Evolutionary conservation across 2,888 invertebrate species (phyloP).

Genomic region (Gerris lacustris): DNA sequence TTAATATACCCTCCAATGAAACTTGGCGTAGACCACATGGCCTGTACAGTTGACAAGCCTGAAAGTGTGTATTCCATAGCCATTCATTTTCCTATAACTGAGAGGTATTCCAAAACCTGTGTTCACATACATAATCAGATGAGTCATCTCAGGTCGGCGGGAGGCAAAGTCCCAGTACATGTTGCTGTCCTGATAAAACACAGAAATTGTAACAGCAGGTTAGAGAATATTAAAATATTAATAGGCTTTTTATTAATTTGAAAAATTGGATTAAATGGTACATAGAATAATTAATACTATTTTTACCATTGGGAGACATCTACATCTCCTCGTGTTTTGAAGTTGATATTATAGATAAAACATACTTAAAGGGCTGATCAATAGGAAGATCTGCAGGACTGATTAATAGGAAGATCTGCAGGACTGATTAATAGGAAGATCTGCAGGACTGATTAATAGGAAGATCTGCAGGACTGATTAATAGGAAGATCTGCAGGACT

Average conservation of each 20-base stretch:
- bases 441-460: too few relatives aligned
- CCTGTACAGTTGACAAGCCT: slow-evolving; percentile 40
- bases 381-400: too few relatives aligned
- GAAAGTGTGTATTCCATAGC: slow-evolving; percentile 42
- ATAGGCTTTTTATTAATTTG: not conserved
- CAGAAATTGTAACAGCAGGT: not conserved
- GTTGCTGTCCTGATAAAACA: slow-evolving; percentile 37
- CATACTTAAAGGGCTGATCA: too few relatives aligned
- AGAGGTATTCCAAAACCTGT: slow-evolving; percentile 47
- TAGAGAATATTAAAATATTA: too few relatives aligned
- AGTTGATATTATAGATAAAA: too few relatives aligned
- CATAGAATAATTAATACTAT: too few relatives aligned
- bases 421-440: too few relatives aligned
- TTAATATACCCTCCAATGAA: slow-evolving; percentile 30
- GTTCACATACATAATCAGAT: slow-evolving; percentile 41
- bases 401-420: too few relatives aligned
- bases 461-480: too few relatives aligned
- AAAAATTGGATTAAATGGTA: not conserved
- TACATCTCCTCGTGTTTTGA: too few relatives aligned
- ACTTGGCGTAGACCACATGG: slow-evolving; percentile 11
- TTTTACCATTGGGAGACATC: too few relatives aligned
- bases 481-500: too few relatives aligned
- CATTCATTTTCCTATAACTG: slow-evolving; percentile 45
- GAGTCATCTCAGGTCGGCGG: slow-evolving; percentile 39
- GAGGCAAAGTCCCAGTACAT: slow-evolving; percentile 43